Base-by-base conservation (phyloP, 2,888 invertebrate genomes). In the Hetaerina titia region DNA sequence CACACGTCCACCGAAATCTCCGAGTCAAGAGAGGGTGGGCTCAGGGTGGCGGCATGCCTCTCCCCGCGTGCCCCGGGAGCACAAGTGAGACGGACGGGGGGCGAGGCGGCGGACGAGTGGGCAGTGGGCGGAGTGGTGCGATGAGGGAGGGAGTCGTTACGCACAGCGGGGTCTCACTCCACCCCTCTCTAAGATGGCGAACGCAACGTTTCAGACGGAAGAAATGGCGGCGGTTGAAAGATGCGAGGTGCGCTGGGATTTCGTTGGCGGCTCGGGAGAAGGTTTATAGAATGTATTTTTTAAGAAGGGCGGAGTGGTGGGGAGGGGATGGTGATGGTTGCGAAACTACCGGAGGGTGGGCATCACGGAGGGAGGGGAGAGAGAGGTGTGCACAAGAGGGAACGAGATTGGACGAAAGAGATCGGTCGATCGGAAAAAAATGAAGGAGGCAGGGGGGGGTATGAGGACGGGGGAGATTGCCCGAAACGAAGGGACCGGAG, bases 221-320 rank as follows among this genome's bases (percentile, higher is more conserved):
- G 89, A 56, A 92, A 92, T 64, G 69, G 92, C 92, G 92, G 45
- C 25, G 64, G 92, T 17, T 64, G 90, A 69, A 64, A 64, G 89
- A 89, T 45, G 90, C n/a, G 45, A 56, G 92, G 56, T 92, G 22
- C 31, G 56, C 45, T 56, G 17, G 92, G 92, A 69, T 69, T 69
- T 31, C 56, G 56, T 92, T 56, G 92, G n/a, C 22, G 25, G 90
- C 7, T 5, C 7, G 45, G 25, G 19, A 19, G 64, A 69, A 64
- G 2, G 45, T 45, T 31, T 31, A 25, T n/a, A 69, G n/a, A 56
- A n/a, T 31, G 56, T 58, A 31, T 81, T 81, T 45, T 31, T 81
- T 15, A 13, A 5, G 56, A 22, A 57, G 11, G 22, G 19, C 25
- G 19, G 58, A 1, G n/a, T 64, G 31, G 45, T 0, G n/a, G 0